Evolutionary conservation across 1,140 invertebrate genomes (phyloP).

Genomic region (Antheraea pernyi): DNA sequence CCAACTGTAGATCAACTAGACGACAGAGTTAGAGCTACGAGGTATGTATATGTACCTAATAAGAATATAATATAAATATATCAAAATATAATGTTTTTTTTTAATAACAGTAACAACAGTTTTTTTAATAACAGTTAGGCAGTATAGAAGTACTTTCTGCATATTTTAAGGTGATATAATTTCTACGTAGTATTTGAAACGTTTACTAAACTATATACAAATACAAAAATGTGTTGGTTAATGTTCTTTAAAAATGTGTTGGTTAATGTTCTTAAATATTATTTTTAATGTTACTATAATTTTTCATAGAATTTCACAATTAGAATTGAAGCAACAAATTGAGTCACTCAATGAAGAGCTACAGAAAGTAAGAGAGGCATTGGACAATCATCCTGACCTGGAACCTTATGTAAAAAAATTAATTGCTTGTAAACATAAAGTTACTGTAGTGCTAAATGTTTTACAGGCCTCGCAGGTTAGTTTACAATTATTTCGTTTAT

Average conservation of each 20-base stretch:
- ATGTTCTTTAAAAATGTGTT: too few species aligned
- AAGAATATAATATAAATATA: background rate
- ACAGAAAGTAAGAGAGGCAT: constrained; percentile 87
- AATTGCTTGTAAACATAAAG: constrained; percentile 91
- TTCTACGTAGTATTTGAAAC: too few species aligned
- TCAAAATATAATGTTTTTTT: constrained; percentile 10
- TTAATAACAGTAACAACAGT: too few species aligned
- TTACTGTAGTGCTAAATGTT: constrained; percentile 92
- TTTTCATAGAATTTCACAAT: constrained; percentile 89
- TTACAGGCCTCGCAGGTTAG: constrained; percentile 89
- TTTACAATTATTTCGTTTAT: background rate
- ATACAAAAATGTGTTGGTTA: too few species aligned
- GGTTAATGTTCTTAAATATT: background rate
- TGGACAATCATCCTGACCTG: constrained; percentile 91
- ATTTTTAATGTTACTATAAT: background rate
- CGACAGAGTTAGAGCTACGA: constrained; percentile 91
- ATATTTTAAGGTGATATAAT: too few species aligned
- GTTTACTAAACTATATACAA: too few species aligned
- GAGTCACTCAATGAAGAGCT: constrained; percentile 91
- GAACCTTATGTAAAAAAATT: constrained; percentile 95
- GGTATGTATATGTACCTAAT: constrained; percentile 80
- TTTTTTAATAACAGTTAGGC: too few species aligned
- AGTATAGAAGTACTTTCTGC: too few species aligned
- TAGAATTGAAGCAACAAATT: constrained; percentile 93
- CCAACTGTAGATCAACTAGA: constrained; percentile 95